Conservation (phyloP, 1,140 invertebrate genomes). For the Ctenoplectra terminalis region DNA sequence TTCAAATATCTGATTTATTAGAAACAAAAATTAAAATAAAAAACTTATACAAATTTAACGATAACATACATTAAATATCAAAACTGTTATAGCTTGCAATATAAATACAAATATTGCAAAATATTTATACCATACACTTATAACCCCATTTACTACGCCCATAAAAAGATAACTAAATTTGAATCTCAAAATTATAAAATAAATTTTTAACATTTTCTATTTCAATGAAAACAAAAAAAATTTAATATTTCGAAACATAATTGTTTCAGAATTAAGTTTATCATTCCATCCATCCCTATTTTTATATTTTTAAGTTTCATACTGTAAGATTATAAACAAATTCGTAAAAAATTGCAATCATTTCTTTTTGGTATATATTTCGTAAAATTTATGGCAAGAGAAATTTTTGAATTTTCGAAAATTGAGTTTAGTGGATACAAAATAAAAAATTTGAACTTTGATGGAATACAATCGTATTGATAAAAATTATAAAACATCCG, state of each 20-base stretch:
- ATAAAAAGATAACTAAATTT: neutral
- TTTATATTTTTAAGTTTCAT: too few relatives aligned
- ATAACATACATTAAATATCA: neutral
- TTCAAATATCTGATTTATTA: constrained; percentile 22
- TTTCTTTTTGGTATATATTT: neutral
- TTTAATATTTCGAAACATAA: neutral
- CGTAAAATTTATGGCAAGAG: neutral
- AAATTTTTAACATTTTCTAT: too few relatives aligned
- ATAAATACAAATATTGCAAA: constrained; percentile 19
- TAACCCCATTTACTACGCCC: neutral
- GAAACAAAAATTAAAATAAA: constrained; percentile 25
- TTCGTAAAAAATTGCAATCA: too few relatives aligned
- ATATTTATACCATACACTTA: neutral
- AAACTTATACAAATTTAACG: constrained; percentile 21
- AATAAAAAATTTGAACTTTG: neutral
- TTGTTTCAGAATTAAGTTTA: too few relatives aligned
- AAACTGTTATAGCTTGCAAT: neutral
- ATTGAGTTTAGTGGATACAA: neutral
- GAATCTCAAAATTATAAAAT: too few relatives aligned
- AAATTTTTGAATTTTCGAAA: neutral
- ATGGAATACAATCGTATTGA: neutral
- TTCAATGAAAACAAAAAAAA: too few relatives aligned
- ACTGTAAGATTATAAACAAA: neutral
- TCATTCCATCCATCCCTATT: too few relatives aligned
- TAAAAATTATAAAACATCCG: neutral